Percentiles rank a stretch among this genome's conserved stretches.
phyloP scores from a whole-genome alignment of 2,113 vertebrate species.

The Zosterops lateralis region DNA sequence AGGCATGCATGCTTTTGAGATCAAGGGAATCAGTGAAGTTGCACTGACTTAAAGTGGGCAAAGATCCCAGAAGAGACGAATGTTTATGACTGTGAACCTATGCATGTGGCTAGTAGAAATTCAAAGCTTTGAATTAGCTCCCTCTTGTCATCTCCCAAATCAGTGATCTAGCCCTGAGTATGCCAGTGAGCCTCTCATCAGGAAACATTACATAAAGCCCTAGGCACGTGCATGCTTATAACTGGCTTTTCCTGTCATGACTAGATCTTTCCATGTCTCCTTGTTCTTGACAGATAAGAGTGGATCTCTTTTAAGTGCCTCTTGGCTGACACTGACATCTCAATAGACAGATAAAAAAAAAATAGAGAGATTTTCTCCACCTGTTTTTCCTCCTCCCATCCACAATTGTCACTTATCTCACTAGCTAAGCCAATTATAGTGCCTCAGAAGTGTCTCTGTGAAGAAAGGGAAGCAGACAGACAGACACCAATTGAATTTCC shows the following conservation, averaged over 20 bases:
- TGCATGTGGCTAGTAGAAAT: background rate
- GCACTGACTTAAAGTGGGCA: background rate
- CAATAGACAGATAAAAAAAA: conserved; percentile 26
- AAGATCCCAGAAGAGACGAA: background rate
- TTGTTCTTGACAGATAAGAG: background rate
- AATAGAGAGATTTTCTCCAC: background rate
- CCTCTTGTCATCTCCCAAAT: background rate
- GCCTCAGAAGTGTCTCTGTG: background rate
- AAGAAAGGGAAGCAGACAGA: conserved; percentile 30
- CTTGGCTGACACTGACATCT: conserved; percentile 1
- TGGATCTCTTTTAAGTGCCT: conserved; percentile 12
- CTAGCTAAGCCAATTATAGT: conserved; percentile 18
- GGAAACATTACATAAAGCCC: background rate
- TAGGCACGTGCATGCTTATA: background rate
- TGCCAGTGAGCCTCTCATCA: background rate
- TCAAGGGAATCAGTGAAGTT: background rate
- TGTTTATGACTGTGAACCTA: background rate
- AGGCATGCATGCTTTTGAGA: background rate
- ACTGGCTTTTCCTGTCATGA: background rate
- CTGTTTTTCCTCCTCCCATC: conserved; percentile 1
- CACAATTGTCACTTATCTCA: conserved; percentile 34
- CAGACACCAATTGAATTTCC: conserved; percentile 60
- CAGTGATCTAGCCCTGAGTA: background rate
- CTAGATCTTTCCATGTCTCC: background rate
- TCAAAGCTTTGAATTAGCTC: background rate